Evolutionary conservation across 2,797 vertebrate genomes (phyloP).

Genomic region (Parambassis ranga): DNA sequence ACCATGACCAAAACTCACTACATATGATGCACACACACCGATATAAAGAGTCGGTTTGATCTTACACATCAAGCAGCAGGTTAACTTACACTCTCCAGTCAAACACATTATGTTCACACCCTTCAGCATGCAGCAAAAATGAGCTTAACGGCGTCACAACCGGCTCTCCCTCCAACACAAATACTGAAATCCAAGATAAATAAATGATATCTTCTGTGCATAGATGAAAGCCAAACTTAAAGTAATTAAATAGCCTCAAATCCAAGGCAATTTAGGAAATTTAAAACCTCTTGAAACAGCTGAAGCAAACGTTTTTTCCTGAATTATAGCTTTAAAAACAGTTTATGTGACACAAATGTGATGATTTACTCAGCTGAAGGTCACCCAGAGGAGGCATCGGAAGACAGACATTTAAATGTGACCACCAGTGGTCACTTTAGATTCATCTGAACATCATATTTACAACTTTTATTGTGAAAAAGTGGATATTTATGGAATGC

Average conservation of each 20-base stretch:
- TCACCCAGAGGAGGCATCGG: not conserved
- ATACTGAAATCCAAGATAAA: conserved; percentile 23
- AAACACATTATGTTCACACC: not conserved
- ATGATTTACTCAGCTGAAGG: conserved; percentile 17
- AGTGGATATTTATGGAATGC: not conserved
- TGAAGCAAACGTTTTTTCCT: conserved; percentile 29
- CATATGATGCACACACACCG: no score
- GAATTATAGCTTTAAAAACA: conserved; percentile 29
- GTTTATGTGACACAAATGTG: conserved; percentile 29
- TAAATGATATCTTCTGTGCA: conserved; percentile 6
- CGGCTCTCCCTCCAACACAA: not conserved
- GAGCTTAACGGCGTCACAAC: not conserved
- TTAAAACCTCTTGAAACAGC: conserved; percentile 20
- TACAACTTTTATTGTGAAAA: not conserved
- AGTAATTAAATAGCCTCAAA: conserved; percentile 12
- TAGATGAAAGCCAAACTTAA: conserved; percentile 18
- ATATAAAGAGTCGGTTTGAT: no score
- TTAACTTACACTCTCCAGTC: not conserved
- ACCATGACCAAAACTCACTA: not conserved
- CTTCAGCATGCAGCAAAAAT: not conserved
- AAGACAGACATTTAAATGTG: not conserved
- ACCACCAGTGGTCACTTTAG: conserved; percentile 1
- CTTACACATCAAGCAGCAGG: not conserved
- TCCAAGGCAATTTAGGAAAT: conserved; percentile 17
- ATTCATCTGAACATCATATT: not conserved